Percentiles rank a stretch among this genome's conserved stretches.
These are phyloP conservation scores for Invenusta paracnida DNA, from an alignment of 2,888 invertebrate genomes.

Conservation along the genomic window DNA sequence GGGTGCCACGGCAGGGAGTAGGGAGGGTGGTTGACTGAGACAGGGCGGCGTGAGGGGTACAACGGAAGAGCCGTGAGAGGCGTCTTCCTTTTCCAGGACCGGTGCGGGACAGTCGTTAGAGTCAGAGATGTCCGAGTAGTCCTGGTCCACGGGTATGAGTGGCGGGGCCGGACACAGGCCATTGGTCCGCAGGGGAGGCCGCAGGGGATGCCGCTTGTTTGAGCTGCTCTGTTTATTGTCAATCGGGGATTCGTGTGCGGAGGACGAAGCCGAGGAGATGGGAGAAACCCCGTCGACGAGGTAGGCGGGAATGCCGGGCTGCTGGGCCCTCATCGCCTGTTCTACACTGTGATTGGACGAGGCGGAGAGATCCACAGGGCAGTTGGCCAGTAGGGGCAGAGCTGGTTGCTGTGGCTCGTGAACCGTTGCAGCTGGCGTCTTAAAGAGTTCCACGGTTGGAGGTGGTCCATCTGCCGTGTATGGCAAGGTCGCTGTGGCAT, in stretches of 20 bases:
- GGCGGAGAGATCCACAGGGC: not conserved
- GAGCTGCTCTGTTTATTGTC: not conserved
- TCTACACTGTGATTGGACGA: not conserved
- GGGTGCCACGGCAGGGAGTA: not conserved
- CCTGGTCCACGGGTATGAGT: no score
- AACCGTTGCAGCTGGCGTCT: not conserved
- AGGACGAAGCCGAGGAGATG: not conserved
- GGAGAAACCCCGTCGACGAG: not conserved
- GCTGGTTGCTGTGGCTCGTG: no score
- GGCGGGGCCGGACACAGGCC: constrained; percentile 36
- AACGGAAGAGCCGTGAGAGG: not conserved
- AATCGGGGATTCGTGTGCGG: not conserved
- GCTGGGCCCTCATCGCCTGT: no score
- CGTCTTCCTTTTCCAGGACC: constrained; percentile 35
- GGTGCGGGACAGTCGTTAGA: constrained; percentile 38
- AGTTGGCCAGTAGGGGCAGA: not conserved
- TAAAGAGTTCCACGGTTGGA: not conserved
- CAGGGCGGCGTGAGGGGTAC: not conserved
- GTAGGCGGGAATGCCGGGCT: no score
- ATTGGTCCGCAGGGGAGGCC: not conserved
- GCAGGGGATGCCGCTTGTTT: not conserved
- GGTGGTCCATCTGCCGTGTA: not conserved
- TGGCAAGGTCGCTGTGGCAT: not conserved
- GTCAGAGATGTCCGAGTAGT: constrained; percentile 43
- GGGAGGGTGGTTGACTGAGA: not conserved